These are phyloP conservation scores for Actinostola sp. DNA, from an alignment of 92 coral and sea anemone species.

Conservation along the genomic window DNA sequence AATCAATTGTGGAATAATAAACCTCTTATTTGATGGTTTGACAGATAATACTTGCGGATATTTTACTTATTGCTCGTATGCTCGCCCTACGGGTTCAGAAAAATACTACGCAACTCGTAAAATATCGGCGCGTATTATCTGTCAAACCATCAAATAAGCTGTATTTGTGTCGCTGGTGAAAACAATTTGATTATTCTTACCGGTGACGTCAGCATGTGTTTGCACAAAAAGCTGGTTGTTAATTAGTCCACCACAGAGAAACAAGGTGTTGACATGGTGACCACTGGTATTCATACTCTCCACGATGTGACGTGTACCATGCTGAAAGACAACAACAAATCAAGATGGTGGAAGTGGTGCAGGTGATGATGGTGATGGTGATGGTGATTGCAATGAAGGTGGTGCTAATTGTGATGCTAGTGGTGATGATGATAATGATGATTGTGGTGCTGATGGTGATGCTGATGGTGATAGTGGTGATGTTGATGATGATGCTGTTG, in stretches of 20 bases:
- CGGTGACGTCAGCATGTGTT: slow-evolving; percentile 93
- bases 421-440: background rate
- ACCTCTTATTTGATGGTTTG: too few relatives aligned
- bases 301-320: slow-evolving; percentile 90
- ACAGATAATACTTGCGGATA: too few relatives aligned
- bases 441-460: background rate
- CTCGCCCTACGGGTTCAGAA: too few relatives aligned
- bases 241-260: slow-evolving; percentile 88
- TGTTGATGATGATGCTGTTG: background rate
- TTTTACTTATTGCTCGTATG: too few relatives aligned
- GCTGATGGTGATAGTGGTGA: background rate
- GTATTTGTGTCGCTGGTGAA: too few relatives aligned
- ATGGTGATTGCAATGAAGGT: background rate
- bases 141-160: too few relatives aligned
- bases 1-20: too few relatives aligned
- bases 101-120: too few relatives aligned
- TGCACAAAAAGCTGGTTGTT: slow-evolving; percentile 78
- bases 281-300: slow-evolving; percentile 80
- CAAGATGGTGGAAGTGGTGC: background rate
- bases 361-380: background rate
- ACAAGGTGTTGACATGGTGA: slow-evolving; percentile 74
- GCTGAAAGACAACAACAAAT: slow-evolving; percentile 39
- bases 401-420: background rate
- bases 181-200: too few relatives aligned
- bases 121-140: too few relatives aligned